Evolutionary conservation across 2,113 vertebrate genomes (phyloP), one percentile per base, ranked within the genome.

Genomic region (Oreochromis spilurus): DNA sequence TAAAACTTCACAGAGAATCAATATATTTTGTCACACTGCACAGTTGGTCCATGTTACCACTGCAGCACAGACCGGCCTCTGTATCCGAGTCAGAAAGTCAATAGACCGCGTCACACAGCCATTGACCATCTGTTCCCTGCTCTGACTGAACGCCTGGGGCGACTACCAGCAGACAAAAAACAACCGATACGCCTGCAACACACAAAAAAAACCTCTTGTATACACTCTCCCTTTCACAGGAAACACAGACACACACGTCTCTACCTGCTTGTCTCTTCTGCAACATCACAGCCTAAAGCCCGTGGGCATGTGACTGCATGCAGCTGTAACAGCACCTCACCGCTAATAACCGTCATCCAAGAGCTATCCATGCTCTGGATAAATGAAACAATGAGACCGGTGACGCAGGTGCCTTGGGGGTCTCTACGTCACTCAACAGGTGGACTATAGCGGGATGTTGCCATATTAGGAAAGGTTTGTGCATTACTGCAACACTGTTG

Each of bases 71-170:
- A 14, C 6, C 11, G 2, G 55, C 67, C 13, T 24, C 13, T 2
- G 10, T 16, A 31, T 29, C 21, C 2, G 84, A 86, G 78, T 88
- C 86, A 90, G 45, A 85, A 77, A 90, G 91, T 92, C 92, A 89
- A 89, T 84, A 86, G 60, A 84, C 81, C 26, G 17, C 16, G 26
- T 67, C 88, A 84, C 36, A 13, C 80, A 62, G 54, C 40, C 82
- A 85, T 31, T 26, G 75, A 91, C 88, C 92, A 92, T 92, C 90
- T 94, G 94, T 36, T 91, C 85, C 60, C 86, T 7, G 53, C 84
- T 53, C 79, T 16, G 34, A 34, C 48, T 10, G 40, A 84, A 62
- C 52, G 89, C 82, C 3, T 11, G 26, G 88, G 82, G 70, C 31
- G 11, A 45, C 65, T 3, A 81, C 29, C 78, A 57, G 79, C 84